phyloP scores from a whole-genome alignment of 92 coral and sea anemone genomes.

The Umimayanthus kanabou region DNA sequence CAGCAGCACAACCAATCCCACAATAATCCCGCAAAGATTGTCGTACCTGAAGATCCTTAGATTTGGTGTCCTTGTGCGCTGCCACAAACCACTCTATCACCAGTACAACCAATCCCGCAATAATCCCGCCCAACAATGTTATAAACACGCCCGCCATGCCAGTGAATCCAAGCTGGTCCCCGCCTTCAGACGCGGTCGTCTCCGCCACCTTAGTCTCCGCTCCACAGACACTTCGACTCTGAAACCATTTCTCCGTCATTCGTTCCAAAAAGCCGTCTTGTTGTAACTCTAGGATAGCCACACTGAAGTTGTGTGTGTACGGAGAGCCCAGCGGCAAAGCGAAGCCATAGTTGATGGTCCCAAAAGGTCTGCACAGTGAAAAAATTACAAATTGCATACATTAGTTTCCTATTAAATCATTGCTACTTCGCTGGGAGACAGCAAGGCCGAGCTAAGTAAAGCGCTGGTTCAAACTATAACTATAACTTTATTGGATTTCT shows the following conservation, averaged over 20 bases:
- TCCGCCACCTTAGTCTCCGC: constrained; percentile 81
- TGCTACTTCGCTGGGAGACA: background rate
- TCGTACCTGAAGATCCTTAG: constrained; percentile 68
- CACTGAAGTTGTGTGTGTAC: constrained; percentile 84
- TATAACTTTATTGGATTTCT: too few species aligned
- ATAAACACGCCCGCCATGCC: constrained; percentile 87
- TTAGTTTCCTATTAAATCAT: background rate
- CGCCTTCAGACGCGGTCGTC: constrained; percentile 71
- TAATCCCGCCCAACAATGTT: constrained; percentile 70
- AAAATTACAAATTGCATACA: background rate
- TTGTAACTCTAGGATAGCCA: constrained; percentile 81
- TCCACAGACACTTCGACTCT: constrained; percentile 76
- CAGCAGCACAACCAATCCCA: background rate
- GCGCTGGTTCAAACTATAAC: background rate
- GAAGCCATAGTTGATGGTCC: constrained; percentile 80
- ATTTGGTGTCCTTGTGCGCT: constrained; percentile 70
- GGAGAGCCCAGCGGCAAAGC: constrained; percentile 82
- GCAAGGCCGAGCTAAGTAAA: background rate
- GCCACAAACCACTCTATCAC: constrained; percentile 73
- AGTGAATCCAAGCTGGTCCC: constrained; percentile 68
- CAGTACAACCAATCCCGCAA: constrained; percentile 61
- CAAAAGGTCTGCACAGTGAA: constrained; percentile 59
- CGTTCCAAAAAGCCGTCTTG: constrained; percentile 79
- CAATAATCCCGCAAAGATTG: background rate
- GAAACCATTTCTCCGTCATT: constrained; percentile 85